Conservation (phyloP, 1,140 invertebrate species). For the Ylistrum balloti region DNA sequence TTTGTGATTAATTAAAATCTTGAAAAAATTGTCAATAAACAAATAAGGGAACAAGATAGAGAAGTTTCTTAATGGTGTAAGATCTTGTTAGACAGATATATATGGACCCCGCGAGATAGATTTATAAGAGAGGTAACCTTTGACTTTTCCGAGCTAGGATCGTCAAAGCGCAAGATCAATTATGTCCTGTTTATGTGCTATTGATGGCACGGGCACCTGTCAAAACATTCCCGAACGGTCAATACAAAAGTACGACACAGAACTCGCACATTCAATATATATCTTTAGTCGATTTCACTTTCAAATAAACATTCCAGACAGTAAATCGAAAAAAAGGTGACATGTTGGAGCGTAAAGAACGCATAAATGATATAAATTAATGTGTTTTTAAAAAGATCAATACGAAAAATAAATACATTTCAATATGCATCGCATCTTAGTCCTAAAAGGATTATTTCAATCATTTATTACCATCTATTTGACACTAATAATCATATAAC, state of each 20-base stretch:
- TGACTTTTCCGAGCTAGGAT: background rate
- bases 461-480: background rate
- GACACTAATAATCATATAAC: no score
- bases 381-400: background rate
- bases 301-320: background rate
- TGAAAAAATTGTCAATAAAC: no score
- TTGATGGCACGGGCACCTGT: background rate
- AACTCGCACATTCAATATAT: background rate
- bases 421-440: background rate
- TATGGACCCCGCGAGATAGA: no score
- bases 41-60: no score
- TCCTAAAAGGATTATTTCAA: background rate
- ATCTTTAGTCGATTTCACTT: background rate
- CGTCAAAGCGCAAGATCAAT: background rate
- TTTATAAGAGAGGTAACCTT: no score
- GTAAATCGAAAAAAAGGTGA: constrained; percentile 12
- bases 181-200: background rate
- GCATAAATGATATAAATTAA: no score
- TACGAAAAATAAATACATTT: background rate
- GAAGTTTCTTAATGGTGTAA: no score
- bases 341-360: background rate
- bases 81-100: no score
- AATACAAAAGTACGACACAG: background rate
- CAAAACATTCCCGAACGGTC: background rate
- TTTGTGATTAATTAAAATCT: no score